These are phyloP conservation scores for Parascotia fuliginaria DNA, from an alignment of 2,888 invertebrate species.

Conservation along the genomic window DNA sequence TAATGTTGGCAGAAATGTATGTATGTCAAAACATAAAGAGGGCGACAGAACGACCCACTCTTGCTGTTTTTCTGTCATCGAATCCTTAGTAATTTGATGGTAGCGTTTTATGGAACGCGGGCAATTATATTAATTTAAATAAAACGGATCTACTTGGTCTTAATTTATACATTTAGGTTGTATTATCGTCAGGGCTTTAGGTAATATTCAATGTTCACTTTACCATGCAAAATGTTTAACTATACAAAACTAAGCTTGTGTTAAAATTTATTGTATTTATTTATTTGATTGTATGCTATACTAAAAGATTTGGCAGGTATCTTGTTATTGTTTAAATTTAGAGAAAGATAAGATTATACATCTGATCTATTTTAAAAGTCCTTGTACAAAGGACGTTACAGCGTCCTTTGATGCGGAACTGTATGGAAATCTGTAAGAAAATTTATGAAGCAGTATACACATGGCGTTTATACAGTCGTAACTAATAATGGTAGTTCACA, in stretches of 20 bases:
- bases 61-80: constrained; percentile 27
- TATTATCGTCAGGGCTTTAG: too few relatives aligned
- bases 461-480: constrained; percentile 15
- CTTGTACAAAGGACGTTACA: background rate
- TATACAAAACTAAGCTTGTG: too few relatives aligned
- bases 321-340: too few relatives aligned
- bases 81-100: constrained; percentile 18
- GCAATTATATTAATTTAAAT: too few relatives aligned
- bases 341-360: too few relatives aligned
- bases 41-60: constrained; percentile 53
- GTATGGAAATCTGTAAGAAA: constrained; percentile 6
- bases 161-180: too few relatives aligned
- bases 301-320: too few relatives aligned
- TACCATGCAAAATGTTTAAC: too few relatives aligned
- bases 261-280: too few relatives aligned
- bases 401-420: background rate
- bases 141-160: too few relatives aligned
- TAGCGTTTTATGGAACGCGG: background rate
- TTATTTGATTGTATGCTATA: too few relatives aligned
- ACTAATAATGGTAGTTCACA: constrained; percentile 38
- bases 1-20: constrained; percentile 61
- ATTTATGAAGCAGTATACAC: constrained; percentile 18
- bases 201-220: too few relatives aligned
- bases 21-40: constrained; percentile 69
- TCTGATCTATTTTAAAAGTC: background rate